Evolutionary conservation across 2,888 invertebrate species (phyloP).

Genomic region (Drosophila nigricruria): DNA sequence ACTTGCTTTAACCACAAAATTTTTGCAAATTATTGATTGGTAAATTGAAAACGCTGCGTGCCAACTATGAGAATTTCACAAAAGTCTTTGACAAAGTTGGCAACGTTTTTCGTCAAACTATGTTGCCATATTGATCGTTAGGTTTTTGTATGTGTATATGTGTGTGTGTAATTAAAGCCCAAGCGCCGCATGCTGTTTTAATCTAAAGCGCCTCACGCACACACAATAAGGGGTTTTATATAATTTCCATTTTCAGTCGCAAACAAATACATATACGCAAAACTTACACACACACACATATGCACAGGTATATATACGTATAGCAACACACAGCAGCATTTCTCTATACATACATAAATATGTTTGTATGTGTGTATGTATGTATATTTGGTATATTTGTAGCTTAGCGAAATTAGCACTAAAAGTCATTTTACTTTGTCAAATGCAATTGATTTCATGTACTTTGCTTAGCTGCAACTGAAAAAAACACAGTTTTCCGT

Average conservation of each 20-base stretch:
- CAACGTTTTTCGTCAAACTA: slow-evolving; percentile 32
- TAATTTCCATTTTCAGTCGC: slow-evolving; percentile 77
- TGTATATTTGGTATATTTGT: slow-evolving; percentile 40
- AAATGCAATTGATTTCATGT: slow-evolving; percentile 48
- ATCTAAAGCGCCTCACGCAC: slow-evolving; percentile 57
- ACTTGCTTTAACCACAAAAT: slow-evolving; percentile 2
- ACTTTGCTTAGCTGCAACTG: slow-evolving; percentile 33
- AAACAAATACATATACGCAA: slow-evolving; percentile 45
- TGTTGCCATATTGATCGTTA: slow-evolving; percentile 54
- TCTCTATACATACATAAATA: slow-evolving; percentile 51
- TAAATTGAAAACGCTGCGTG: slow-evolving; percentile 23
- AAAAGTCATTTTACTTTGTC: slow-evolving; percentile 45
- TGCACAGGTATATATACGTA: slow-evolving; percentile 45
- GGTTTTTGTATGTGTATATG: not conserved
- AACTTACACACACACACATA: slow-evolving; percentile 24
- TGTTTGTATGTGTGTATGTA: slow-evolving; percentile 36
- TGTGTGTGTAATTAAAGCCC: slow-evolving; percentile 28
- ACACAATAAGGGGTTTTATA: slow-evolving; percentile 67
- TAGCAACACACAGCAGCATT: slow-evolving; percentile 46
- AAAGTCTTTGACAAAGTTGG: slow-evolving; percentile 35
- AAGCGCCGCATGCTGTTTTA: slow-evolving; percentile 46
- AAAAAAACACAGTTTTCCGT: slow-evolving; percentile 41
- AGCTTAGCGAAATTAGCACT: slow-evolving; percentile 57
- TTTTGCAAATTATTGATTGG: slow-evolving; percentile 52
- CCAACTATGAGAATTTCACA: slow-evolving; percentile 52